Percentiles rank a stretch among this genome's conserved stretches.
These are phyloP conservation scores for Rutpela maculata DNA, from an alignment of 2,888 invertebrate species.

Conservation along the genomic window DNA sequence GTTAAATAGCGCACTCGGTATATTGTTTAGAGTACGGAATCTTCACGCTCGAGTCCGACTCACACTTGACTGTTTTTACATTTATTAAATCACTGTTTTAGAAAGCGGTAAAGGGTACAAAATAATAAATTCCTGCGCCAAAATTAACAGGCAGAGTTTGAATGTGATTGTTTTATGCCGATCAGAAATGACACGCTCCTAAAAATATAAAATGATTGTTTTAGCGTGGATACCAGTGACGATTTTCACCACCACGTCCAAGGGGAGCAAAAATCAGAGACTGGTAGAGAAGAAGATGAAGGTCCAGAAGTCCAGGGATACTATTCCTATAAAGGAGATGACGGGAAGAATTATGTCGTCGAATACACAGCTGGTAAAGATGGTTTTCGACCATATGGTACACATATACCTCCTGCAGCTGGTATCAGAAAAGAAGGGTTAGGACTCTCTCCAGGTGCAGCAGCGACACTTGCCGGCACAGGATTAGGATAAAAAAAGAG, in stretches of 20 bases:
- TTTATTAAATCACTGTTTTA: no score
- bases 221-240: constrained; percentile 30
- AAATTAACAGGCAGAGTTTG: no score
- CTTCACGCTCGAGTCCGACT: no score
- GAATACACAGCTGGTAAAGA: constrained; percentile 75
- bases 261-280: not conserved
- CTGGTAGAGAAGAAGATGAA: constrained; percentile 55
- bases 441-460: not conserved
- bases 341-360: constrained; percentile 72
- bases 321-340: constrained; percentile 73
- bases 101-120: no score
- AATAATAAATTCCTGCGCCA: no score
- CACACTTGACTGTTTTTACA: no score
- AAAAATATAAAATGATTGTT: not conserved
- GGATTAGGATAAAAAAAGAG: constrained; percentile 20
- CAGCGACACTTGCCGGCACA: not conserved
- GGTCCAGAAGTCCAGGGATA: constrained; percentile 70
- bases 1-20: no score
- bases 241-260: constrained; percentile 18
- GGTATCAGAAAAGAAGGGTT: constrained; percentile 19
- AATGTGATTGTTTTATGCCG: no score
- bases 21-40: no score
- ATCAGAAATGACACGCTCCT: no score
- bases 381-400: constrained; percentile 62
- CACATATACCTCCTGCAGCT: constrained; percentile 27